Base-by-base conservation (phyloP, 1,140 invertebrate species). In the Acarapis woodi region DNA sequence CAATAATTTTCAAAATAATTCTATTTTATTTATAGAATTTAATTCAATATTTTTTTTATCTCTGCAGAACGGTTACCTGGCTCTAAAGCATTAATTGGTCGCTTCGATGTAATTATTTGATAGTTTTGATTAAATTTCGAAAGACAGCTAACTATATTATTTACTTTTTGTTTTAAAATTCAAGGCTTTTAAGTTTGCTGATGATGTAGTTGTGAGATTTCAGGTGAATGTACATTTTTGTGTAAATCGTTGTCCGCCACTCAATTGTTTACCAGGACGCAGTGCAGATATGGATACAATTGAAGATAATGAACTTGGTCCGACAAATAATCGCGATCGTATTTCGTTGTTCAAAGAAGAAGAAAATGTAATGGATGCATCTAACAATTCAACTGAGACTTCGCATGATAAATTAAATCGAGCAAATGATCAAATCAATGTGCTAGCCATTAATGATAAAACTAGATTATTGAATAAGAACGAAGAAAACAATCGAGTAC, bases 151-250 rank as follows among this genome's bases (percentile, higher is more conserved):
- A 5, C 18, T 35, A 15, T 4, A 8, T 38, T 36, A 8, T 38
- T 37, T 39, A n/a, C n/a, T n/a, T 22, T 41, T 36, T 21, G 2
- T 35, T 4, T 59, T 63, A 3, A 54, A 57, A 12, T 70, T 70
- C 46, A 62, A 63, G 39, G 70, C 69, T 4, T 73, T 73, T 50
- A 67, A 70, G 18, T 73, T 73, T 50, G 65, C 67, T 0, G 62
- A 63, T 9, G 70, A 69, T 28, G 63, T 65, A 15, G 55, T 70
- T 2, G 66, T 73, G 1, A 55, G 62, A 18, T 72, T 73, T 48
- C 62, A 64, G 32, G 59, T 70, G 8, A 63, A 70, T 46, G 65
- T 73, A 2, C 64, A 64, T 35, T 71, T 70, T 46, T 73, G 70
- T 41, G 52, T 66, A 4, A 51, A 58, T 0, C 51, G 58, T 26